Evolutionary conservation across 2,888 invertebrate genomes (phyloP), one percentile per base, ranked within the genome.

Genomic region (Dromius quadrimaculatus): DNA sequence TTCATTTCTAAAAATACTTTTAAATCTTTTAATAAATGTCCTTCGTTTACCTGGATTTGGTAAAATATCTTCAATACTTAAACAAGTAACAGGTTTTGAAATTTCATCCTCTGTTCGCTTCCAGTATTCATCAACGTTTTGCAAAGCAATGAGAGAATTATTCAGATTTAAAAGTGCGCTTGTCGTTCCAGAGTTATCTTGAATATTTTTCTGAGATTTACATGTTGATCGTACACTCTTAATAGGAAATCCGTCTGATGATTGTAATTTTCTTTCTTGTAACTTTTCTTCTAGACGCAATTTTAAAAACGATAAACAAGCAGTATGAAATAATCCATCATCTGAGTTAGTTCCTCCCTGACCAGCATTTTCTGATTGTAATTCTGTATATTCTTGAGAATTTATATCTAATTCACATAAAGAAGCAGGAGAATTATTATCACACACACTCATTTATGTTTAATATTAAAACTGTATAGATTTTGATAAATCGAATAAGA

Each of bases 251-350:
- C 19, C 20, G 11, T 34, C 17, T 59, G 11, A 8, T 8, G 15
- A 11, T 6, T 28, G 32, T 15, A 34, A 59, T 59, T 59, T 34
- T 8, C 11, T 17, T 36, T 59, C 59, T 2, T 36, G 9, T 11
- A 34, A 15, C 19, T 59, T 59, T 19, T 59, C 59, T 20, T 15
- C 4, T 2, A 59, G 19, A 15, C 59, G 19, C 20, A 59, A 9
- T 59, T 59, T n/a, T 36, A 59, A 22, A 59, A 34, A 59, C 2
- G 59, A 34, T 19, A 11, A n/a, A 34, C 59, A 59, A n/a, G 20
- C 36, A 3, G 59, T 36, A n/a, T 20, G 11, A 36, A 36, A 19
- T 19, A n/a, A n/a, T n/a, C n/a, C n/a, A n/a, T n/a, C n/a, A n/a
- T n/a, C n/a, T n/a, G n/a, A n/a, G n/a, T n/a, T n/a, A n/a, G n/a